phyloP scores from a whole-genome alignment of 2,113 vertebrate genomes.

The Microcebus tavaratra region DNA sequence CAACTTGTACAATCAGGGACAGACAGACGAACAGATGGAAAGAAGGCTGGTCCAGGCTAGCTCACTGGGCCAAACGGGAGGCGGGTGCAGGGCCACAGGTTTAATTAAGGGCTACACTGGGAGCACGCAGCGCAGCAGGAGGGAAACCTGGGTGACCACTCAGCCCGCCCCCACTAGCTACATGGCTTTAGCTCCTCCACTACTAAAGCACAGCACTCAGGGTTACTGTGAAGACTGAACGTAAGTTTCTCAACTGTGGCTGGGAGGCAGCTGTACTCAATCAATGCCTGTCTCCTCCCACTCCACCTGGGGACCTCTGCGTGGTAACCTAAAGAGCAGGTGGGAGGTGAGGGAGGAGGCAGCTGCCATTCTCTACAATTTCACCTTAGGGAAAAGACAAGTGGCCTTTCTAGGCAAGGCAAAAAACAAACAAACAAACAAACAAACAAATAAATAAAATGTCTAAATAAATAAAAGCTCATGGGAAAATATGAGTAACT shows the following conservation, averaged over 20 bases:
- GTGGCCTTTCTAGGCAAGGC: neutral
- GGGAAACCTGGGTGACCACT: rapidly evolving
- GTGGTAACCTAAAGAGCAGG: neutral
- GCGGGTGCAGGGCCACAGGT: too few relatives aligned
- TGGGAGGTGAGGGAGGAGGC: neutral
- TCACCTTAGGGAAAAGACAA: too few relatives aligned
- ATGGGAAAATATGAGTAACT: neutral
- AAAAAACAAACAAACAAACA: too few relatives aligned
- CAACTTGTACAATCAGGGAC: neutral
- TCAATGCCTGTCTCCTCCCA: neutral
- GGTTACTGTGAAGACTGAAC: neutral
- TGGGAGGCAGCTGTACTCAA: neutral
- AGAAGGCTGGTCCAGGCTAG: rapidly evolving
- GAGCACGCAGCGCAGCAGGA: neutral
- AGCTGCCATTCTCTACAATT: neutral
- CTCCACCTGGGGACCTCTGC: neutral
- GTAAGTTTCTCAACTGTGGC: neutral
- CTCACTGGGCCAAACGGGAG: neutral
- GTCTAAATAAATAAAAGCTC: neutral
- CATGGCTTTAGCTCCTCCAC: neutral
- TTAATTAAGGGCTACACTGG: rapidly evolving
- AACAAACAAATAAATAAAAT: neutral
- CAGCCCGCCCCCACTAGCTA: neutral
- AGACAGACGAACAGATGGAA: rapidly evolving
- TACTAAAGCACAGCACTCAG: neutral